A percentile compares a stretch with the other conserved stretches of the same genome.
Evolutionary conservation across 2,888 invertebrate species (phyloP).

Genomic region (Cetonia aurata): DNA sequence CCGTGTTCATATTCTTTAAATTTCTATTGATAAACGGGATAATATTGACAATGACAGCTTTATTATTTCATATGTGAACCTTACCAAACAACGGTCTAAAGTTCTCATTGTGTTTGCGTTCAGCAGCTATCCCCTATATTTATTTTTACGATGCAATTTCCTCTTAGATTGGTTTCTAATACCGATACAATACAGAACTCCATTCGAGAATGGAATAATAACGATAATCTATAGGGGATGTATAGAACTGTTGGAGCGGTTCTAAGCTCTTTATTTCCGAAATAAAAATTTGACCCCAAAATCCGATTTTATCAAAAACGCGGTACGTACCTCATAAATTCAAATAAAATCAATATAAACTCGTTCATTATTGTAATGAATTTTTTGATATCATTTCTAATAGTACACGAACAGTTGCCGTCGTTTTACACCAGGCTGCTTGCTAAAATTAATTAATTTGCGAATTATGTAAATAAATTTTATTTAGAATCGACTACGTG

Average conservation of each 20-base stretch:
- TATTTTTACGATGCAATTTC: slow-evolving; percentile 33
- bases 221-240: slow-evolving; percentile 27
- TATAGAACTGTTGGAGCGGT: slow-evolving; percentile 1
- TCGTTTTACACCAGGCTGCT: too few species aligned
- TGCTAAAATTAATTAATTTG: too few species aligned
- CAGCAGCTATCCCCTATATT: slow-evolving; percentile 4
- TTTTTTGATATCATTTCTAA: too few species aligned
- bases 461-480: too few species aligned
- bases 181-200: slow-evolving; percentile 23
- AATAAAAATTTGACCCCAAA: slow-evolving; percentile 21
- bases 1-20: too few species aligned
- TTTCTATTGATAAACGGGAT: too few species aligned
- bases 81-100: not conserved
- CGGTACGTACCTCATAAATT: too few species aligned
- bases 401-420: too few species aligned
- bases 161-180: slow-evolving; percentile 28
- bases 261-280: slow-evolving; percentile 3
- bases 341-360: too few species aligned
- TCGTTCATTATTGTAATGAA: too few species aligned
- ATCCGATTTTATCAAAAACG: too few species aligned
- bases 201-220: slow-evolving; percentile 31
- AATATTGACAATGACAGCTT: not conserved
- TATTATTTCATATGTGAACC: slow-evolving; percentile 15
- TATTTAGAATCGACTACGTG: too few species aligned
- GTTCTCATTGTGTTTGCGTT: slow-evolving; percentile 14